Percentiles rank a stretch among this genome's conserved stretches.
Conservation (phyloP, 2,797 vertebrate genomes). For the Hylomyscus alleni region DNA sequence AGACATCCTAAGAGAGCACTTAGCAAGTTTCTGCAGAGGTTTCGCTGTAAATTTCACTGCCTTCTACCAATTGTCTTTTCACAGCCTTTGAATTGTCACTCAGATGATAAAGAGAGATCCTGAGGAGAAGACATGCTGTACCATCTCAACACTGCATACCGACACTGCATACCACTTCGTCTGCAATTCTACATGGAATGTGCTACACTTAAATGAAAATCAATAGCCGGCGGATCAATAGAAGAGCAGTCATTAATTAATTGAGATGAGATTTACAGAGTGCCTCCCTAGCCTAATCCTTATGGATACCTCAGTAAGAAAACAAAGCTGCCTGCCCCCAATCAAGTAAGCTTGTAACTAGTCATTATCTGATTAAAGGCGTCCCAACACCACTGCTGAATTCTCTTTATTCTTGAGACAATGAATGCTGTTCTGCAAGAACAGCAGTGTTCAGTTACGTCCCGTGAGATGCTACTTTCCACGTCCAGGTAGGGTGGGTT, state of each 20-base stretch:
- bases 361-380: background rate
- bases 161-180: background rate
- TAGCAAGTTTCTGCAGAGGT: constrained; percentile 14
- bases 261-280: background rate
- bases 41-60: constrained; percentile 7
- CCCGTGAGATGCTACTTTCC: background rate
- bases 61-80: background rate
- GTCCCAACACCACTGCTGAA: background rate
- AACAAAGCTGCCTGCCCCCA: background rate
- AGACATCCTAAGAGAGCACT: background rate
- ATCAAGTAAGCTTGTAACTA: background rate
- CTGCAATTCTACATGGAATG: constrained; percentile 13
- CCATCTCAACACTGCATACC: background rate
- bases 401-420: background rate
- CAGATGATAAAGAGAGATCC: background rate
- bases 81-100: constrained; percentile 1
- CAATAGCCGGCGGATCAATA: background rate
- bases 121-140: background rate
- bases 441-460: background rate
- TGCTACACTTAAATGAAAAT: constrained; percentile 42
- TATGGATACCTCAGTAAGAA: background rate
- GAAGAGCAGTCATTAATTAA: background rate
- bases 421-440: background rate
- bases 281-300: background rate
- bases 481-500: background rate